A percentile compares a stretch with the other conserved stretches of the same genome.
These are phyloP conservation scores for Lasioglossum villosulum DNA, from an alignment of 2,888 invertebrate species.

Conservation along the genomic window DNA sequence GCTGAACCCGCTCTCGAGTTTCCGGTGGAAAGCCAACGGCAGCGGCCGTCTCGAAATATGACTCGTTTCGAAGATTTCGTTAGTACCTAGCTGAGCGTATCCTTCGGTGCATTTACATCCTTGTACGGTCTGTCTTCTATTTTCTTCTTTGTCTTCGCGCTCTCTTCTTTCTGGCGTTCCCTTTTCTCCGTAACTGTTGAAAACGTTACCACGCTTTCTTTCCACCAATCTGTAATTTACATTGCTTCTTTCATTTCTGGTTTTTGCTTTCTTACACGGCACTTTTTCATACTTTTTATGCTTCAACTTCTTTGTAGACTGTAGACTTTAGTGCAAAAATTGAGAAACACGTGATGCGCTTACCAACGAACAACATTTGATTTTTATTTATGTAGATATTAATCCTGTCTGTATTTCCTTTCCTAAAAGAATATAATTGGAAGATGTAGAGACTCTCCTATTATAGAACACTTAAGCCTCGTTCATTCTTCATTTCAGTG, in stretches of 20 bases:
- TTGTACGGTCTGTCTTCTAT: not conserved
- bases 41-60: constrained; percentile 30
- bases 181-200: not conserved
- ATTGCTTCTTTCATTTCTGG: not conserved
- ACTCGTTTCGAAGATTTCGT: constrained; percentile 39
- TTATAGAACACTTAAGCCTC: too few relatives aligned
- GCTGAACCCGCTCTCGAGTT: constrained; percentile 38
- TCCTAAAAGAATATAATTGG: too few relatives aligned
- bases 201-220: not conserved
- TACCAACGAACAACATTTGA: too few relatives aligned
- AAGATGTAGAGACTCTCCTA: too few relatives aligned
- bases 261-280: not conserved
- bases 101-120: constrained; percentile 22
- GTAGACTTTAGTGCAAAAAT: not conserved
- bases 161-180: not conserved
- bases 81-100: constrained; percentile 27
- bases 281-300: too few relatives aligned
- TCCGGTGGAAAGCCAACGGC: constrained; percentile 22
- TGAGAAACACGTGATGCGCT: too few relatives aligned
- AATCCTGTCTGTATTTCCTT: too few relatives aligned
- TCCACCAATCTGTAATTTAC: not conserved
- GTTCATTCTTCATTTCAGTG: too few relatives aligned
- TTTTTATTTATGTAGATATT: too few relatives aligned
- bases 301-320: not conserved
- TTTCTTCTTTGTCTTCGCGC: not conserved